Evolutionary conservation across 2,888 invertebrate genomes (phyloP).

Genomic region (Minunthozetes semirufus): DNA sequence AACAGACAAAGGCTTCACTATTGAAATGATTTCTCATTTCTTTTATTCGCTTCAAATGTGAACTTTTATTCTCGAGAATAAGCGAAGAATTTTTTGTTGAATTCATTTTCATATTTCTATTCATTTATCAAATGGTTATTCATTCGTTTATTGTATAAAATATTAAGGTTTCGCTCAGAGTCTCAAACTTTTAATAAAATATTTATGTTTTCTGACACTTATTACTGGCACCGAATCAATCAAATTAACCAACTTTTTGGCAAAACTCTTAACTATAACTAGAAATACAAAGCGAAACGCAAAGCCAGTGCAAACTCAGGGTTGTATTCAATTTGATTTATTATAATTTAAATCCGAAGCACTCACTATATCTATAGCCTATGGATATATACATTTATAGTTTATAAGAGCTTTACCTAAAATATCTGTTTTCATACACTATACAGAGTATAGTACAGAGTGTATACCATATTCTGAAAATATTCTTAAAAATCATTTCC

Average conservation of each 20-base stretch:
- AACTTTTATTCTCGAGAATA: not conserved
- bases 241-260: not conserved
- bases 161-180: not conserved
- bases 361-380: no score
- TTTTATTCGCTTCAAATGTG: not conserved
- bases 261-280: no score
- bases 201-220: conserved; percentile 16
- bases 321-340: no score
- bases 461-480: no score
- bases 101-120: not conserved
- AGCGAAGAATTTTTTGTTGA: not conserved
- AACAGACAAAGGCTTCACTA: not conserved
- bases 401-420: no score
- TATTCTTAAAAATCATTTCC: no score
- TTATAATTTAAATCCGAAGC: no score
- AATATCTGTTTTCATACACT: no score
- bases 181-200: not conserved
- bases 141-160: not conserved
- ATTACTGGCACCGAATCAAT: not conserved
- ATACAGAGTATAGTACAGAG: no score
- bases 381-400: no score
- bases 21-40: not conserved
- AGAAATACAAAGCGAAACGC: no score
- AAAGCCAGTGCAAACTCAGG: no score
- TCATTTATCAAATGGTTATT: conserved; percentile 1